Base-by-base conservation (phyloP, 2,888 invertebrate genomes). In the Archaeoteleia sp. region DNA sequence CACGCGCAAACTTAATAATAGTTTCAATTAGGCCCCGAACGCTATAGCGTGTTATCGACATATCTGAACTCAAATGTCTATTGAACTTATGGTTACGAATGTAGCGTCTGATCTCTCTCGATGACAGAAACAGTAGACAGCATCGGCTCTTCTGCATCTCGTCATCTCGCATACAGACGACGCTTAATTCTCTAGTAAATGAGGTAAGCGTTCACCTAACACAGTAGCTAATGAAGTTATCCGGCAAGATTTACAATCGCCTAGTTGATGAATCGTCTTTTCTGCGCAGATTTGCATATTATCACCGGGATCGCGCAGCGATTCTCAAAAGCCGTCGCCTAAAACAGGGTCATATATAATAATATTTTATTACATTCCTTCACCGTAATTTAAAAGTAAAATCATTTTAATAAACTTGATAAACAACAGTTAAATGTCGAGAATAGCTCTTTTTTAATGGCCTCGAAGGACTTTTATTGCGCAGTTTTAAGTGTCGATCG, bases 171-270 rank as follows among this genome's bases (percentile, higher is more conserved):
- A 61, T 65, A 71, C 67, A 70, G 70, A 63, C 60, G 62, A 51
- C 71, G 69, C 70, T 76, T 74, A 75, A 76, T 75, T 77, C 75
- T 72, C 72, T 63, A 71, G 58, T 61, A 75, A 77, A 77, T 72
- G 74, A 75, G 74, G 71, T 73, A 75, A 74, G 71, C 39, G 62
- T 54, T 61, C 62, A 32, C 32, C 49, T 55, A 45, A 60, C 53
- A 32, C 37, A 67, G 46, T 49, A 67, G 34, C 66, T 67, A 62
- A 68, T 62, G 65, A 71, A 46, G 15, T 53, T 54, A 66, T 67
- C 61, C 29, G 42, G 20, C 14, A 20, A 37, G 45, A 54, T 57
- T 62, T 51, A 42, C 43, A 45, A 27, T 40, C 34, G 40, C 25
- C n/a, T 2, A 2, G 4, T n/a, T 27, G 45, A 45, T 45, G 35